Evolutionary conservation across 2,888 invertebrate genomes (phyloP).

Genomic region (Drosophila melanosoma): DNA sequence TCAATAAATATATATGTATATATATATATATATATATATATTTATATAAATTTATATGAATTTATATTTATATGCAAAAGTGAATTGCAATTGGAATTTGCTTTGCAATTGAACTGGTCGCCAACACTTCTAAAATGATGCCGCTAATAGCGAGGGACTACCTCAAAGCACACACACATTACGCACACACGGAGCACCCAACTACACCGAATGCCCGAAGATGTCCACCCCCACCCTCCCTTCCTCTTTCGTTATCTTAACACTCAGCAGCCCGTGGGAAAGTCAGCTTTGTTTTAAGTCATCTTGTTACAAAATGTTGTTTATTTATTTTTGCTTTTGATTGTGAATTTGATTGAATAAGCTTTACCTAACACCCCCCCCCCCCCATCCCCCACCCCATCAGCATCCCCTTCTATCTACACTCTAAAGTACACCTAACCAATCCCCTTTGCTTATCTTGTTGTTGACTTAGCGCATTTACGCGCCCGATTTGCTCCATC

Average conservation of each 20-base stretch:
- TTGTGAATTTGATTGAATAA: conserved; percentile 77
- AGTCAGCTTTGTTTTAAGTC: conserved; percentile 40
- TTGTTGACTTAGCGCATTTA: conserved; percentile 62
- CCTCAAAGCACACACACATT: neutral
- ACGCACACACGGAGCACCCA: neutral
- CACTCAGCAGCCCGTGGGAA: neutral
- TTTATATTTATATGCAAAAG: conserved; percentile 10
- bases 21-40: neutral
- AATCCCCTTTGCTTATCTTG: neutral
- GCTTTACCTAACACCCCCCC: conserved; percentile 1
- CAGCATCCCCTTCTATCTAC: too few species aligned
- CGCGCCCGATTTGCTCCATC: conserved; percentile 50
- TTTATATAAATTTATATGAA: neutral
- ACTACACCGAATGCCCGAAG: neutral
- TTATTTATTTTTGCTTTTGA: conserved; percentile 73
- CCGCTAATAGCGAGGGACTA: conserved; percentile 32
- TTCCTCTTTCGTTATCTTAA: neutral
- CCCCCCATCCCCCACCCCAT: too few species aligned
- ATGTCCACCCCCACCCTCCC: neutral
- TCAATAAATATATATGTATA: conserved; percentile 1
- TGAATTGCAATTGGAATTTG: conserved; percentile 54
- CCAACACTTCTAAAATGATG: conserved; percentile 40
- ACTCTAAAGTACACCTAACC: neutral
- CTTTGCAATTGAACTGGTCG: conserved; percentile 47
- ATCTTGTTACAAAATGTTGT: conserved; percentile 39